A percentile compares a stretch with the other conserved stretches of the same genome.
These are phyloP conservation scores for Meles meles DNA, from an alignment of 2,113 vertebrate species.

Conservation along the genomic window DNA sequence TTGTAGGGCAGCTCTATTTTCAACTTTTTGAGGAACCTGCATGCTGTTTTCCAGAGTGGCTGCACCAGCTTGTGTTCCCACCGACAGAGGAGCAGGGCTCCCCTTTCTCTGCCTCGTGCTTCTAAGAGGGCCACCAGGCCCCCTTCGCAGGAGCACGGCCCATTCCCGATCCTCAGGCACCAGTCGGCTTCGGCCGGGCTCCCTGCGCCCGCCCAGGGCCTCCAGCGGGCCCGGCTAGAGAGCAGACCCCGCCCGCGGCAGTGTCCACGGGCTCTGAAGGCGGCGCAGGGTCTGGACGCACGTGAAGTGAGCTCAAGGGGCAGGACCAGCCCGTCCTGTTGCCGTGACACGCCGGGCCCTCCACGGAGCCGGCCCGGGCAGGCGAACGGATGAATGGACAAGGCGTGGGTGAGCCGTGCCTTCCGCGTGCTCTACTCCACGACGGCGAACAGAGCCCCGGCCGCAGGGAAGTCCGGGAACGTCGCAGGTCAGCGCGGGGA, in stretches of 20 bases:
- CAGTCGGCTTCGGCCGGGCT: not conserved
- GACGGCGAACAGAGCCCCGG: not conserved
- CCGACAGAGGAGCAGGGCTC: too few species aligned
- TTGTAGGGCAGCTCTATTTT: too few species aligned
- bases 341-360: not conserved
- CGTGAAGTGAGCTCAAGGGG: not conserved
- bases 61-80: fast-evolving
- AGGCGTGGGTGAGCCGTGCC: not conserved
- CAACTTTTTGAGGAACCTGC: too few species aligned
- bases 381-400: not conserved
- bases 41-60: too few species aligned
- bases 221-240: not conserved
- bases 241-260: not conserved
- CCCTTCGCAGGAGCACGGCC: not conserved
- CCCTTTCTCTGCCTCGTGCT: not conserved
- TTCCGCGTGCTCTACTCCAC: not conserved
- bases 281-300: too few species aligned
- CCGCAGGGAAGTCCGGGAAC: not conserved
- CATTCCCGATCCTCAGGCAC: not conserved
- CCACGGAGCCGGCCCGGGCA: not conserved
- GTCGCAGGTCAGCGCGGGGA: not conserved
- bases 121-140: not conserved
- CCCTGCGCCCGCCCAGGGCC: not conserved
- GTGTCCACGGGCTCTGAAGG: not conserved
- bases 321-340: not conserved